Percentiles rank a stretch among this genome's conserved stretches.
Evolutionary conservation across 2,888 invertebrate genomes (phyloP).

Genomic region (Hemistola chrysoprasaria): DNA sequence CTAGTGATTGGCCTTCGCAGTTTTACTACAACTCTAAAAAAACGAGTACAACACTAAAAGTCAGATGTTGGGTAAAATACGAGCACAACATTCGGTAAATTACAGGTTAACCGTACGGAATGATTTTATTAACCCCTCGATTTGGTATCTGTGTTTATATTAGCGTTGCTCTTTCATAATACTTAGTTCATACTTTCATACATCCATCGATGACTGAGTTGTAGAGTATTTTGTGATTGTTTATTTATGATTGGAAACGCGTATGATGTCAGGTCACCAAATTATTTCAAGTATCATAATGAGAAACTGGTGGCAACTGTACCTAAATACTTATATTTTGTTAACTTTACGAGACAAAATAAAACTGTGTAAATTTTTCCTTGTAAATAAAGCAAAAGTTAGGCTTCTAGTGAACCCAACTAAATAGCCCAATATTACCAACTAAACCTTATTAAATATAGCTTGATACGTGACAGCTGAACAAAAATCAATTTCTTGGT

Average conservation of each 20-base stretch:
- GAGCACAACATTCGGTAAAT: slow-evolving; percentile 44
- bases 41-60: slow-evolving; percentile 68
- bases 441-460: too few species aligned
- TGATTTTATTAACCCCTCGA: slow-evolving; percentile 72
- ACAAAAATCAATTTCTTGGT: too few species aligned
- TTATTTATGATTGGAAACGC: slow-evolving; percentile 19
- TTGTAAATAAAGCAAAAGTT: too few species aligned
- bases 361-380: too few species aligned
- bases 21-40: slow-evolving; percentile 69
- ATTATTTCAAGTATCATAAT: slow-evolving; percentile 14
- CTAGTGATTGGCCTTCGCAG: slow-evolving; percentile 55
- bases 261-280: slow-evolving; percentile 17
- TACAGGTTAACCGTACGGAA: slow-evolving; percentile 56
- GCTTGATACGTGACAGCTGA: too few species aligned
- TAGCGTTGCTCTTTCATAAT: slow-evolving; percentile 51
- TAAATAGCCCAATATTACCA: too few species aligned
- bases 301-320: slow-evolving; percentile 6
- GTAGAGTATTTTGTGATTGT: slow-evolving; percentile 21
- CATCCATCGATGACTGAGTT: slow-evolving; percentile 36
- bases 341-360: too few species aligned
- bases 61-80: slow-evolving; percentile 63
- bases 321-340: too few species aligned
- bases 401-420: too few species aligned
- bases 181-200: slow-evolving; percentile 41
- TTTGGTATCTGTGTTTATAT: slow-evolving; percentile 56